Base-by-base conservation (phyloP, 2,113 vertebrate genomes). In the Solea solea region DNA sequence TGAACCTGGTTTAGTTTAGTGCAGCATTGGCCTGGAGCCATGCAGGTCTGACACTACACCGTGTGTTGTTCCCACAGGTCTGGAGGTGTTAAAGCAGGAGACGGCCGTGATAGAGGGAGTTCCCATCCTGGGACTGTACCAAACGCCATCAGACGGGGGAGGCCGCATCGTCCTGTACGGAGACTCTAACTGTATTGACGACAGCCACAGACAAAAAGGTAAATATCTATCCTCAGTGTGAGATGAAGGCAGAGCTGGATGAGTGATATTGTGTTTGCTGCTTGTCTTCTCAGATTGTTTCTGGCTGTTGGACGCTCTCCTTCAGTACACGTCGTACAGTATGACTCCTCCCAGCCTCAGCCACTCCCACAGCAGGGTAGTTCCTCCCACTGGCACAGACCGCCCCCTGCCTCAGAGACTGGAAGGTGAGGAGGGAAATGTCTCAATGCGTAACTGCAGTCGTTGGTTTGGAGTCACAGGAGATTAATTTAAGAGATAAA, bases 121-220 rank as follows among this genome's bases (percentile, higher is more conserved):
- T 55, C 96, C 97, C 70, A 94, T 99, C 84, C 89, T 99, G 64
- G 98, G 98, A 21, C 93, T 99, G 44, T 98, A 97, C 91, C 98
- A 99, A 88, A 95, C 95, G 3, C 95, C 95, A 0, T 93, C 93
- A 0, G 98, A 98, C 25, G 95, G 96, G 0, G 95, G 97, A 5
- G 98, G 98, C 12, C 95, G 97, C 1, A 96, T 99, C 0, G 96
- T 95, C 62, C 91, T 99, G 58, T 99, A 99, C 0, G 98, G 98
- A 0, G 98, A 99, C 75, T 99, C 98, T 0, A 99, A 99, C 69
- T 99, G 98, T 86, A 91, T 99, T 75, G 98, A 99, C 5, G 98
- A 99, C 89, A 99, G 97, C 86, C 98, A 99, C 86, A 93, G 98
- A 9, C 98, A 98, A 88, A 99, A 98, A 94, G 98, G 98, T 99